phyloP scores from a whole-genome alignment of 2,797 vertebrate genomes.

The Hapalemur alaotrensis region DNA sequence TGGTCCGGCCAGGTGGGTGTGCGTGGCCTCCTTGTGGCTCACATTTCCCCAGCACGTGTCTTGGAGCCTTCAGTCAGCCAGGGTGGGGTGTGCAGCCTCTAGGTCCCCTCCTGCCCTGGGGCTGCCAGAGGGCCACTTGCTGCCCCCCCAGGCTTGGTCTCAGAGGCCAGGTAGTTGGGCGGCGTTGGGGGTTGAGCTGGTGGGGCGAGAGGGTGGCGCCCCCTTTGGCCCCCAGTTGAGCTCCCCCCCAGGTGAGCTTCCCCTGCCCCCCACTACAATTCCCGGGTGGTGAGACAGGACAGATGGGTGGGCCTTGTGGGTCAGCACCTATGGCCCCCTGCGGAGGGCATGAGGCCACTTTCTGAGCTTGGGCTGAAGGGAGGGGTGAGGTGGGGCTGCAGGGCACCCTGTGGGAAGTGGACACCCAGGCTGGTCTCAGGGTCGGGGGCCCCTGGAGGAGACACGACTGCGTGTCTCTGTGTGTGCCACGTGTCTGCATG shows the following conservation, averaged over 20 bases:
- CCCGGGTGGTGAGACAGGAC: background rate
- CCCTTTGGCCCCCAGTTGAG: background rate
- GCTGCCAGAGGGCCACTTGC: background rate
- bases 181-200: background rate
- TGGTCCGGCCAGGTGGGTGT: background rate
- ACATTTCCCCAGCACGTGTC: rapidly evolving
- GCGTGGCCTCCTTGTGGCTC: background rate
- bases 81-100: background rate
- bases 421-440: background rate
- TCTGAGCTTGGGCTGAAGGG: background rate
- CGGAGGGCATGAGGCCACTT: background rate
- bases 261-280: rapidly evolving
- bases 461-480: rapidly evolving
- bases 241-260: background rate
- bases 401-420: background rate
- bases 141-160: background rate
- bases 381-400: too few species aligned
- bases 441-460: background rate
- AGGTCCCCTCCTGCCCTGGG: background rate
- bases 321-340: rapidly evolving
- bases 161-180: background rate
- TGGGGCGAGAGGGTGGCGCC: background rate
- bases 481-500: background rate
- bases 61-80: background rate
- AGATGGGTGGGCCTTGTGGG: background rate